Percentiles rank a stretch among this genome's conserved stretches.
phyloP scores from a whole-genome alignment of 2,888 invertebrate genomes.

The Lingula anatina region DNA sequence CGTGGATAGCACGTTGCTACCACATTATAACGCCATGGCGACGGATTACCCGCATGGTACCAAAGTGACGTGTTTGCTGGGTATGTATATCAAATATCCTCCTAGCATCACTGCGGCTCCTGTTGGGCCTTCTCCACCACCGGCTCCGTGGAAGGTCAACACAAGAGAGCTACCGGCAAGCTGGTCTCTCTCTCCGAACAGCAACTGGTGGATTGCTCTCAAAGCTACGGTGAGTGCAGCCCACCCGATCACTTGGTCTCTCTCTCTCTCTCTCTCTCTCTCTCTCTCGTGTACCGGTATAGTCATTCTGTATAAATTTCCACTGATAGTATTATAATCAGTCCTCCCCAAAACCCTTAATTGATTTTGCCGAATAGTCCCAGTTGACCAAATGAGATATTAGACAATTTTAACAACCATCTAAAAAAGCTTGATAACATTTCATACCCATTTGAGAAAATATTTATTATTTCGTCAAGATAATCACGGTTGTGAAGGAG shows the following conservation, averaged over 20 bases:
- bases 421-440: no score
- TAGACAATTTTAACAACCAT: no score
- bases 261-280: background rate
- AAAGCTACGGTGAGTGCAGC: no score
- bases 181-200: no score
- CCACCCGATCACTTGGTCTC: background rate
- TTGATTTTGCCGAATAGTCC: slow-evolving; percentile 13
- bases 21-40: no score
- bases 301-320: background rate
- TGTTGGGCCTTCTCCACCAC: slow-evolving; percentile 88
- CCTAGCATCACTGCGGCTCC: slow-evolving; percentile 62
- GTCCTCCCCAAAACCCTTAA: slow-evolving; percentile 16
- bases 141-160: slow-evolving; percentile 53
- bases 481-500: slow-evolving; percentile 24
- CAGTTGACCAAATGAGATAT: no score
- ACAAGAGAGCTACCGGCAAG: slow-evolving; percentile 57
- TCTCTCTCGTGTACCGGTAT: background rate
- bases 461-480: slow-evolving; percentile 5
- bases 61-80: no score
- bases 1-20: no score
- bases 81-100: no score
- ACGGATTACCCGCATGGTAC: no score
- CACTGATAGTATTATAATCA: slow-evolving; percentile 6
- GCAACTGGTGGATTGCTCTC: no score
- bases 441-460: slow-evolving; percentile 1